phyloP scores from a whole-genome alignment of 2,113 vertebrate genomes.

The Grantiella picta region DNA sequence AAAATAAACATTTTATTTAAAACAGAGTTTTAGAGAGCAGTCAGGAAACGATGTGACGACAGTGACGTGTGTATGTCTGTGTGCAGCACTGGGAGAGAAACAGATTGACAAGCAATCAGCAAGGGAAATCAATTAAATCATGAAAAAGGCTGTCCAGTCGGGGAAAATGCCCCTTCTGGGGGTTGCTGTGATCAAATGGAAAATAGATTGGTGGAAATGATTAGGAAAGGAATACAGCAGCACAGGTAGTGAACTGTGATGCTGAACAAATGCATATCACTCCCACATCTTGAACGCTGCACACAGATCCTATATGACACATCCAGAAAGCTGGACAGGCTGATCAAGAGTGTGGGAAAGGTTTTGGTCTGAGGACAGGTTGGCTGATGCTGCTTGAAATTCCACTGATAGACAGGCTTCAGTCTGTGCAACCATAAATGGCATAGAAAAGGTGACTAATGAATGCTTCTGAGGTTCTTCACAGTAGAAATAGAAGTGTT shows the following conservation, averaged over 20 bases:
- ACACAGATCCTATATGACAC: neutral
- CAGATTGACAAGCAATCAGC: neutral
- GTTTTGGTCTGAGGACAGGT: neutral
- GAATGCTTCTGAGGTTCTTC: neutral
- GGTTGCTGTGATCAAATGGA: neutral
- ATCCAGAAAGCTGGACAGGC: neutral
- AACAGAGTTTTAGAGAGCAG: neutral
- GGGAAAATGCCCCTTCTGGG: neutral
- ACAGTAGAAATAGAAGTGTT: neutral
- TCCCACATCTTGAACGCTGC: neutral
- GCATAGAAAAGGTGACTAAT: neutral
- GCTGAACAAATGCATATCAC: neutral
- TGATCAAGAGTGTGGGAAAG: neutral
- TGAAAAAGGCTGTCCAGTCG: neutral
- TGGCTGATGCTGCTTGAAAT: neutral
- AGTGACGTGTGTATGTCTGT: neutral
- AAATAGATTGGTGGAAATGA: slow-evolving; percentile 9
- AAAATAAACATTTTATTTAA: neutral
- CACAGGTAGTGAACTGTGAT: neutral
- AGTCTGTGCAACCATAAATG: neutral
- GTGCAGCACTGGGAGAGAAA: neutral
- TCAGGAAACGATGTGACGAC: neutral
- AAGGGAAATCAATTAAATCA: neutral
- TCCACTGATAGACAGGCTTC: neutral
- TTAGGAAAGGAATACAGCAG: neutral